Percentiles rank a stretch among this genome's conserved stretches.
Evolutionary conservation across 1,140 invertebrate genomes (phyloP).

Genomic region (Chlorops oryzae): DNA sequence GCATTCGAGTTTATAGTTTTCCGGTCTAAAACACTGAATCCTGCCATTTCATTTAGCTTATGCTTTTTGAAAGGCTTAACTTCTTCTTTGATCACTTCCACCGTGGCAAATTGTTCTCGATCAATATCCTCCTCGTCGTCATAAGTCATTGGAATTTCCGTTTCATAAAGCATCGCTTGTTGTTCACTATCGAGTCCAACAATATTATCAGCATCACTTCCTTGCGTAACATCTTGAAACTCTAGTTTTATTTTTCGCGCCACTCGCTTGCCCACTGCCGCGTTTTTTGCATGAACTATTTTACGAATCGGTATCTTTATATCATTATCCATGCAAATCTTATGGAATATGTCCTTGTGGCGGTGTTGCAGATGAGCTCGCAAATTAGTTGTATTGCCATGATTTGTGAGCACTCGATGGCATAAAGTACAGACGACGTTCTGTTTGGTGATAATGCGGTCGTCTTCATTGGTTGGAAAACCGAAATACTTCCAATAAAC

Average conservation of each 20-base stretch:
- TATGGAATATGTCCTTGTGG: constrained; percentile 47
- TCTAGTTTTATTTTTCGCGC: constrained; percentile 12
- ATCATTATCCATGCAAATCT: constrained; percentile 36
- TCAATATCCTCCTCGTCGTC: constrained; percentile 27
- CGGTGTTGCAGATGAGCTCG: constrained; percentile 59
- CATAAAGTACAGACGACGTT: constrained; percentile 59
- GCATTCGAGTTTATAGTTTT: too few relatives aligned
- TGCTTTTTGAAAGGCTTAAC: too few relatives aligned
- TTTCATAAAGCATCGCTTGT: constrained; percentile 38
- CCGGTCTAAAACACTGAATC: too few relatives aligned
- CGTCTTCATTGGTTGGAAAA: constrained; percentile 57
- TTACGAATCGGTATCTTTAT: constrained; percentile 40
- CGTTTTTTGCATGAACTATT: too few relatives aligned
- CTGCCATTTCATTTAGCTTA: too few relatives aligned
- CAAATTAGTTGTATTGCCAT: constrained; percentile 59
- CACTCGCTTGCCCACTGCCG: constrained; percentile 6
- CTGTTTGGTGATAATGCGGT: constrained; percentile 57
- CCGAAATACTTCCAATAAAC: constrained; percentile 63
- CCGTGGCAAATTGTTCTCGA: background rate
- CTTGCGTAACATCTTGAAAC: background rate
- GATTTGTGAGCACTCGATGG: constrained; percentile 58
- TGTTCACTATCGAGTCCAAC: too few relatives aligned
- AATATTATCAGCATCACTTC: too few relatives aligned
- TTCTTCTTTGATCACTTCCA: background rate
- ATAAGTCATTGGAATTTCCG: constrained; percentile 39